Base-by-base conservation (phyloP, 1,140 invertebrate species). In the Bradysia coprophila region DNA sequence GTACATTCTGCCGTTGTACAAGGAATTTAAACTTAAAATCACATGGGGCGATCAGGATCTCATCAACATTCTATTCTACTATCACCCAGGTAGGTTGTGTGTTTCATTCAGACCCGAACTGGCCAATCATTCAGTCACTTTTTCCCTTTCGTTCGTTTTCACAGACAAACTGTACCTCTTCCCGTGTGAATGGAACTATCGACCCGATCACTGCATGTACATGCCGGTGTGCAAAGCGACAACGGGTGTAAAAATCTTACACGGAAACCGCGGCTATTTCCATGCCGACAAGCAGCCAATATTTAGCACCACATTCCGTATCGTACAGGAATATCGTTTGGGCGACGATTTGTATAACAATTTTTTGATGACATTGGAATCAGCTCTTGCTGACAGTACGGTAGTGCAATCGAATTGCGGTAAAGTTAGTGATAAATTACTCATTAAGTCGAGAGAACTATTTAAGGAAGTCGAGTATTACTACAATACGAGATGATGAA, bases 1-100 rank as follows among this genome's bases (percentile, higher is more conserved):
- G 44, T 81, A 88, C 59, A 72, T 95, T 3, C 68, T 79, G 39
- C 77, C 83, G 10, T 83, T 92, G 49, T 84, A 87, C 60, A 74
- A 83, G 48, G 76, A 85, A 55, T 95, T 87, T 62, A 81, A 77
- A 49, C 54, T 81, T 8, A 79, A 87, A 53, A 88, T 95, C 37
- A 89, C 85, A 3, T 95, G 87, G 86, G 92, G 91, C n/a, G 91
- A 96, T 65, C 92, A 96, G 64, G 91, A 95, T 66, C 88, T 96
- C 44, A 89, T 96, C 46, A 96, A 96, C 58, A 91, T 95, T 47
- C 81, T 93, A 50, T 94, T 95, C 59, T 81, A 90, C 62, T 85
- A 79, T 62, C 78, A 92, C 70, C 78, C 85, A 50, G 74, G 76
- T 78, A 55, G 45, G 45, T 40, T 21, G 16, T 33, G 40, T 33